Evolutionary conservation across 2,797 vertebrate species (phyloP), one percentile per base, ranked within the genome.

Genomic region (Tamandua tetradactyla): DNA sequence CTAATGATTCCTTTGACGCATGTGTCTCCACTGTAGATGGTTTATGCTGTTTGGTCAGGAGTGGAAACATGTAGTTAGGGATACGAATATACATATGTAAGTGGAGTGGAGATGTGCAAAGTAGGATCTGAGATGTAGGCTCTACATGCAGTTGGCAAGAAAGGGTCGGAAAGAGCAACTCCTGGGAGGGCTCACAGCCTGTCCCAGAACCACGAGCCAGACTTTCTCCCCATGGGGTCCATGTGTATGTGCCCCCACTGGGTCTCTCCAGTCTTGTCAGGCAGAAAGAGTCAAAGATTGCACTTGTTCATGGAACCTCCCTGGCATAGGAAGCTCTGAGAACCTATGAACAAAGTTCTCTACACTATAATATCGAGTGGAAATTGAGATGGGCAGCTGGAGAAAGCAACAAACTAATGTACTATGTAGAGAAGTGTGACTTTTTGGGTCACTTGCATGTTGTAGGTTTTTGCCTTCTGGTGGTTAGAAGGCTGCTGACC

Each of bases 381-480:
- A 37, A 88, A 27, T 74, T 62, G 47, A 91, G 35, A 47, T 32
- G 52, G 47, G 61, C 71, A 89, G 52, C 76, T 40, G 35, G 44
- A 12, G 18, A 71, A 78, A 22, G 49, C 47, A 93, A n/a, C 12
- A 66, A 76, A 27, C 2, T 80, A 15, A 62, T 64, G 7, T 42
- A 3, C 32, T 61, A 40, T 0, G 7, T 55, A 30, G 25, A 83
- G 84, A 87, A 66, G 30, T 42, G n/a, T 35, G 55, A 30, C 20
- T 57, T 80, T 12, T 20, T 72, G 80, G 81, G 18, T 91, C n/a
- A 83, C 3, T 20, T 75, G 8, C 81, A 2, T 47, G 44, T 81
- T 59, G 18, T 23, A 47, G 32, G 47, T 91, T 96, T n/a, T 69
- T 93, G 37, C 49, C n/a, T 96, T 93, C 81, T 64, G 23, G 25